Conservation (phyloP, 2,888 invertebrate species). For the Patella caerulea region DNA sequence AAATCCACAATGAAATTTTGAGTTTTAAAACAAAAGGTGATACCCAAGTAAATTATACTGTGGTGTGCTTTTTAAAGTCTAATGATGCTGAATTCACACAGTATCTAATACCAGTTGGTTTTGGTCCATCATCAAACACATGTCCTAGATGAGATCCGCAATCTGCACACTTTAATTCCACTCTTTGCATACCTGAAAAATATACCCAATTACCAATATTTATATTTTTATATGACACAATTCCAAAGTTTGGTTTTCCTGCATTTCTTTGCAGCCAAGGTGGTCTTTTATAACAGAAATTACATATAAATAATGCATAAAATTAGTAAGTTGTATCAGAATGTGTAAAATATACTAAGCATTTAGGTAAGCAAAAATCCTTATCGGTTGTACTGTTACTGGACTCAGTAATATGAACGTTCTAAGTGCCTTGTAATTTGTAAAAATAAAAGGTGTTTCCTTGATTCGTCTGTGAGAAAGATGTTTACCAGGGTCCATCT, state of each 20-base stretch:
- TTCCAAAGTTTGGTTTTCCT: background rate
- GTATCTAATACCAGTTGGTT: slow-evolving; percentile 62
- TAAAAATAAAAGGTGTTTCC: too few relatives aligned
- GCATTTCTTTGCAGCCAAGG: background rate
- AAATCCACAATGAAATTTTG: too few relatives aligned
- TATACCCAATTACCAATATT: too few relatives aligned
- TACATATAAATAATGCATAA: background rate
- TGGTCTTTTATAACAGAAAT: background rate
- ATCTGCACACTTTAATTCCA: slow-evolving; percentile 65
- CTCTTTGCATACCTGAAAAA: slow-evolving; percentile 59
- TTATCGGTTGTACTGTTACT: too few relatives aligned
- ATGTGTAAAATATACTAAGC: too few relatives aligned
- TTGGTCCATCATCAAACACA: slow-evolving; percentile 70
- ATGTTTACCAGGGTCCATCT: too few relatives aligned
- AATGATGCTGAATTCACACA: slow-evolving; percentile 70
- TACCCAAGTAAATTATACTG: slow-evolving; percentile 49
- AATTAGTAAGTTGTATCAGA: background rate
- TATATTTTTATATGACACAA: too few relatives aligned
- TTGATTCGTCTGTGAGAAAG: too few relatives aligned
- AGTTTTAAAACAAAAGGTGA: too few relatives aligned
- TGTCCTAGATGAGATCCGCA: slow-evolving; percentile 70
- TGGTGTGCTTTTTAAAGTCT: slow-evolving; percentile 69
- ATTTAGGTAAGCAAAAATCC: too few relatives aligned
- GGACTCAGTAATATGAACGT: too few relatives aligned
- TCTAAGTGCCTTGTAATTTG: too few relatives aligned